phyloP scores from a whole-genome alignment of 2,113 vertebrate species.

The Atherinomorus stipes region DNA sequence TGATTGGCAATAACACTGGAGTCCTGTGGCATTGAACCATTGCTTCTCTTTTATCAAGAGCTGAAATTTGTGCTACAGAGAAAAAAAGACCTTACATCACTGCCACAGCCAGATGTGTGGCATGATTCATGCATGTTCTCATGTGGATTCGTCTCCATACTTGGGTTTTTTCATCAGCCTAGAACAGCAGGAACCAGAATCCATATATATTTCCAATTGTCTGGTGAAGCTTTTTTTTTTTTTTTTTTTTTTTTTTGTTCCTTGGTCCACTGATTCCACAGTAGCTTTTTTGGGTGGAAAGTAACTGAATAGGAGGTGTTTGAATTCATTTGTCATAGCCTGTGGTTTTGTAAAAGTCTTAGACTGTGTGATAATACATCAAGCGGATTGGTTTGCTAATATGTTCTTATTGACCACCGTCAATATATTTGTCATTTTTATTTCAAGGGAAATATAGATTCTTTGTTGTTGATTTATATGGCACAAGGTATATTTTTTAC shows the following conservation, averaged over 20 bases:
- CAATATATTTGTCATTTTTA: not conserved
- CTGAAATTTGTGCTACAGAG: slow-evolving; percentile 42
- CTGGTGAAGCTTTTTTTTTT: slow-evolving; percentile 6
- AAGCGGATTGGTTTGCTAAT: not conserved
- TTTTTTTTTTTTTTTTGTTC: slow-evolving; percentile 16
- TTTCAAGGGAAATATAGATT: slow-evolving; percentile 10
- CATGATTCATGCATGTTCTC: slow-evolving; percentile 59
- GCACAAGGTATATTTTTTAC: slow-evolving; percentile 19
- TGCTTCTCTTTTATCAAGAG: slow-evolving; percentile 53
- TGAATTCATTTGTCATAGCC: not conserved
- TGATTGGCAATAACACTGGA: slow-evolving; percentile 56
- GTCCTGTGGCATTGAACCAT: slow-evolving; percentile 55
- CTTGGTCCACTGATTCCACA: slow-evolving; percentile 15
- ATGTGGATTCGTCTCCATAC: slow-evolving; percentile 45
- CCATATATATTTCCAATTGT: slow-evolving; percentile 52
- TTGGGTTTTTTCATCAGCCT: slow-evolving; percentile 56
- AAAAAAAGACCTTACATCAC: slow-evolving; percentile 34
- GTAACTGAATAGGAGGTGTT: not conserved
- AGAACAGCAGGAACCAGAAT: slow-evolving; percentile 43
- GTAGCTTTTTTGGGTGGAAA: slow-evolving; percentile 18
- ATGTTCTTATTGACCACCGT: not conserved
- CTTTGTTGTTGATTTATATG: slow-evolving; percentile 12
- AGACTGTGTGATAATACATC: not conserved
- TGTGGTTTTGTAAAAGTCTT: not conserved
- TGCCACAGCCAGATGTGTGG: slow-evolving; percentile 44